Conservation (phyloP, 2,797 vertebrate species). For the Merluccius polli region DNA sequence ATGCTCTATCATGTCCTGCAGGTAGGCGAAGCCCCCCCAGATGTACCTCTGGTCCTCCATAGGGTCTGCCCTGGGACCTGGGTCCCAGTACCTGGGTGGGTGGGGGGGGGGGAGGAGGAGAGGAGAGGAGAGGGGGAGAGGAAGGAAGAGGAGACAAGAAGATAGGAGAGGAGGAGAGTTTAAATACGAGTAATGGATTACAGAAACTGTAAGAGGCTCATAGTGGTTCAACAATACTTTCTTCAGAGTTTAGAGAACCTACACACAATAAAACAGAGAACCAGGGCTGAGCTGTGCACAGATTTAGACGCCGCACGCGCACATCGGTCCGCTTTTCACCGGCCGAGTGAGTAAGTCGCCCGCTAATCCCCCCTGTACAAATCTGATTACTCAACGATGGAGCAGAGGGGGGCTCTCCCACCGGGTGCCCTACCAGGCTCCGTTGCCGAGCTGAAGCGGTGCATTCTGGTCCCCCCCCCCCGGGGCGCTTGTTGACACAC, state of each 20-base stretch:
- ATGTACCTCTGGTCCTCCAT: conserved; percentile 91
- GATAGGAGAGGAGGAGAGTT: neutral
- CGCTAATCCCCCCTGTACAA: neutral
- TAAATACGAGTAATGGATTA: neutral
- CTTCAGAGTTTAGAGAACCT: neutral
- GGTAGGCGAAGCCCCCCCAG: conserved; percentile 96
- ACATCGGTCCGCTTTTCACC: neutral
- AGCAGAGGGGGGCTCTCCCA: neutral
- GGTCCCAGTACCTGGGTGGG: conserved; percentile 89
- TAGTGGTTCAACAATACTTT: neutral
- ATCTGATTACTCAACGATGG: neutral
- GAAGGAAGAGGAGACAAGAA: too few relatives aligned
- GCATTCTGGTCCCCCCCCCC: neutral
- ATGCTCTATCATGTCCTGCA: conserved; percentile 96
- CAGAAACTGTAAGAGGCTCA: neutral
- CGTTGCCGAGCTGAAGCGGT: too few relatives aligned
- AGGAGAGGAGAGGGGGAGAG: neutral
- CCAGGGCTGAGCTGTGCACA: neutral
- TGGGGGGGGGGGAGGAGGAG: neutral
- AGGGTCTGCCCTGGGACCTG: conserved; percentile 90
- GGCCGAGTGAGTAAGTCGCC: neutral
- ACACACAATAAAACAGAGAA: neutral
- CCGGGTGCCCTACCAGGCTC: neutral
- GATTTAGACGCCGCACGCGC: neutral
- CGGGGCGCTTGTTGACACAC: neutral